Evolutionary conservation across 2,888 invertebrate species (phyloP).

Genomic region (Himalopsyche japonica): DNA sequence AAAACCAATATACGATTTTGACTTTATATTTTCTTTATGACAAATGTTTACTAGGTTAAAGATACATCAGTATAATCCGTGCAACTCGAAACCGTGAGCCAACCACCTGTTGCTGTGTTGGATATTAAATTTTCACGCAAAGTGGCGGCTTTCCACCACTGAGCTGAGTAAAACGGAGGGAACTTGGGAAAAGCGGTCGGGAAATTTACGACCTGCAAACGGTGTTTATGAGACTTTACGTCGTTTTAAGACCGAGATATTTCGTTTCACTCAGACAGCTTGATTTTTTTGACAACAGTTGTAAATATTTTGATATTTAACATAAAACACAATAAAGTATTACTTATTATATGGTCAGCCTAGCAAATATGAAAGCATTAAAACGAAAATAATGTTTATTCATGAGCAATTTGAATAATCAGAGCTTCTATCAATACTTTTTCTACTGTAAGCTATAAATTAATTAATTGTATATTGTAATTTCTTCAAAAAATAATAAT

Average conservation of each 20-base stretch:
- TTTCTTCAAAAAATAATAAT: too few relatives aligned
- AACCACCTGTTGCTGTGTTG: slow-evolving; percentile 13
- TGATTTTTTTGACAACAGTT: neutral
- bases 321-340: too few relatives aligned
- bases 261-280: neutral
- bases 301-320: too few relatives aligned
- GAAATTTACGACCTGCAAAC: slow-evolving; percentile 5
- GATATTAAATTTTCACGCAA: slow-evolving; percentile 7
- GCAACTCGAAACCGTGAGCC: neutral
- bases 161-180: neutral
- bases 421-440: too few relatives aligned
- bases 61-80: neutral
- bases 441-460: too few relatives aligned
- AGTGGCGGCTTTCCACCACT: slow-evolving; percentile 7
- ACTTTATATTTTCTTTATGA: neutral
- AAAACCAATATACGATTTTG: too few relatives aligned
- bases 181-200: neutral
- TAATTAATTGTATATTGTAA: too few relatives aligned
- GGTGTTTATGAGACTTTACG: neutral
- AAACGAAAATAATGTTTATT: too few relatives aligned
- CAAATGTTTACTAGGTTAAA: neutral
- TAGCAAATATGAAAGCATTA: too few relatives aligned
- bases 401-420: too few relatives aligned
- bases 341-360: too few relatives aligned
- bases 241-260: neutral